Evolutionary conservation across 2,113 vertebrate genomes (phyloP).

Genomic region (Petroica traversi): DNA sequence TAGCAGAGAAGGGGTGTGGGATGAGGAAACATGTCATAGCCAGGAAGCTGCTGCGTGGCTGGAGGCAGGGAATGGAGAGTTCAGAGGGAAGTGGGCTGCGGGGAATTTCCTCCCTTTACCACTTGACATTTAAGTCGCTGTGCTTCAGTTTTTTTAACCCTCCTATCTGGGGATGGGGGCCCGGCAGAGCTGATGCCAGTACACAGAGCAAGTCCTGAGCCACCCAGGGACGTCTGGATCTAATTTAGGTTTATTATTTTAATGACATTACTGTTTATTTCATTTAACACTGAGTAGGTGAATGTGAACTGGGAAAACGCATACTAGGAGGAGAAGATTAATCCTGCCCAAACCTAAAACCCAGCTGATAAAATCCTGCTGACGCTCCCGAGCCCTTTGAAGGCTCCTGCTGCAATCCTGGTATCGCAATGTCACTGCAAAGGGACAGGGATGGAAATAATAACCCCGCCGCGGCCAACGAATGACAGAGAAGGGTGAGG

Average conservation of each 20-base stretch:
- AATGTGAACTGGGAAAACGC: neutral
- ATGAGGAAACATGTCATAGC: constrained; percentile 27
- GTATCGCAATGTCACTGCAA: constrained; percentile 26
- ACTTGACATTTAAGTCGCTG: constrained; percentile 7
- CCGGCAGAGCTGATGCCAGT: neutral
- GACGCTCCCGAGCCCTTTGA: neutral
- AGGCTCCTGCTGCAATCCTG: constrained; percentile 41
- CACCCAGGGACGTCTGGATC: neutral
- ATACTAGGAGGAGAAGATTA: neutral
- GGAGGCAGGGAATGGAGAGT: constrained; percentile 61
- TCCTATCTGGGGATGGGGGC: neutral
- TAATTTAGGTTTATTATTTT: constrained; percentile 54
- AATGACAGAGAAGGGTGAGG: constrained; percentile 60
- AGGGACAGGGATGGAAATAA: constrained; percentile 50
- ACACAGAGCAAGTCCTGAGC: neutral
- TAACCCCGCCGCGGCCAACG: constrained; percentile 26
- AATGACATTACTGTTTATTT: constrained; percentile 55
- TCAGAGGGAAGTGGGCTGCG: constrained; percentile 51
- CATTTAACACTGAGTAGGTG: constrained; percentile 29
- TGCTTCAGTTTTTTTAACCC: neutral
- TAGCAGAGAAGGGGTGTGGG: neutral
- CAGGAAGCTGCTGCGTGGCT: constrained; percentile 62
- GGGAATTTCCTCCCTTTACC: constrained; percentile 58
- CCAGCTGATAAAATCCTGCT: constrained; percentile 49
- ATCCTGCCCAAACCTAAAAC: constrained; percentile 23